Evolutionary conservation across 2,888 invertebrate genomes (phyloP).

Genomic region (Apantesis nais): DNA sequence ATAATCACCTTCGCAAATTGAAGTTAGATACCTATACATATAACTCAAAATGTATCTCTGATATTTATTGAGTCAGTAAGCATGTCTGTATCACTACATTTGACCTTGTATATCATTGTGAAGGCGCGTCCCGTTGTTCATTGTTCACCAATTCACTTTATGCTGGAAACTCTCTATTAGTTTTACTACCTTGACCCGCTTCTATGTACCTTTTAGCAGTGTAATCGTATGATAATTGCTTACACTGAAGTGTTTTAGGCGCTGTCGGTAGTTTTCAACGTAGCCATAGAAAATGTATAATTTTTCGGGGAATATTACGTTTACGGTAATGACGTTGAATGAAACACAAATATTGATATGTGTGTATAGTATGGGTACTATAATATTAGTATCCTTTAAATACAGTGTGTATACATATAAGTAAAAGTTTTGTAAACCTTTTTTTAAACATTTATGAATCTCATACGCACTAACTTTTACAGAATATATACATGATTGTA

Average conservation of each 20-base stretch:
- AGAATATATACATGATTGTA: not conserved
- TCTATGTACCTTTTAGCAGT: slow-evolving; percentile 37
- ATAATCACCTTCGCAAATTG: not conserved
- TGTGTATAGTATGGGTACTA: not conserved
- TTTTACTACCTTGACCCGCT: slow-evolving; percentile 60
- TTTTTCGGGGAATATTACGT: not conserved
- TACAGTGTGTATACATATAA: too few species aligned
- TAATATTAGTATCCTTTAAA: not conserved
- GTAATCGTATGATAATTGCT: slow-evolving; percentile 32
- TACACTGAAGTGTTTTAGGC: slow-evolving; percentile 26
- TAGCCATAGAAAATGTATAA: not conserved
- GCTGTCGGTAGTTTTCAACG: not conserved
- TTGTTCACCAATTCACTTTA: slow-evolving; percentile 56
- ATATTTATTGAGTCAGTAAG: slow-evolving; percentile 8
- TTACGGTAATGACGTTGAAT: too few species aligned
- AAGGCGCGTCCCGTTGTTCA: slow-evolving; percentile 58
- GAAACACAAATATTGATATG: not conserved
- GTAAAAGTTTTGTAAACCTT: too few species aligned
- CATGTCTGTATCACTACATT: slow-evolving; percentile 27
- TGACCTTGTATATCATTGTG: slow-evolving; percentile 45
- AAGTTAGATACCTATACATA: not conserved
- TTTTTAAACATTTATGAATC: too few species aligned
- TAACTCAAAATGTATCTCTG: not conserved
- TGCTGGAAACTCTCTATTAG: slow-evolving; percentile 62
- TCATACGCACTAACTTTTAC: too few species aligned